Evolutionary conservation across 2,888 invertebrate genomes (phyloP).

Genomic region (Dichetophora obliterata): DNA sequence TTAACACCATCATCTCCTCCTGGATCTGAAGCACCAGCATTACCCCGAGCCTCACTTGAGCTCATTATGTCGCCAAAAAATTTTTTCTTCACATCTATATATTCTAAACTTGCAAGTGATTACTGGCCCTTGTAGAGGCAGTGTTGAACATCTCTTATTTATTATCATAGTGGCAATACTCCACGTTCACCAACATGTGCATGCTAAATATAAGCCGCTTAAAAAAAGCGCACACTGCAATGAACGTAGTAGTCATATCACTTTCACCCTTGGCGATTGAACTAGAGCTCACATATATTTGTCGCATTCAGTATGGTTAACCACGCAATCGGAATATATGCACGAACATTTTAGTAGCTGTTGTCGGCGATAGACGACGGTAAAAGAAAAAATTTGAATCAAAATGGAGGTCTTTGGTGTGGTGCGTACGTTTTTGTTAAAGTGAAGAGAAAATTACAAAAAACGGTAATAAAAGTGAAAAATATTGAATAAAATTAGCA

Average conservation of each 20-base stretch:
- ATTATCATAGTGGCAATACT: background rate
- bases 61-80: no score
- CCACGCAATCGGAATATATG: slow-evolving; percentile 17
- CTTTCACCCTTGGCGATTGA: background rate
- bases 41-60: no score
- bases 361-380: slow-evolving; percentile 47
- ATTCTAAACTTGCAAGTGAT: no score
- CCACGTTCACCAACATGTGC: background rate
- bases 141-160: no score
- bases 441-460: slow-evolving; percentile 66
- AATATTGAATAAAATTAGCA: slow-evolving; percentile 57
- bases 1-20: no score
- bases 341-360: slow-evolving; percentile 42
- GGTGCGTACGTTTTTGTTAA: slow-evolving; percentile 69
- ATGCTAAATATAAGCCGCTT: slow-evolving; percentile 26
- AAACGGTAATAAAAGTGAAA: slow-evolving; percentile 65
- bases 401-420: slow-evolving; percentile 71
- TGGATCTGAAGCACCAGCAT: no score
- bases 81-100: no score
- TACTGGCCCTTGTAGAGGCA: no score
- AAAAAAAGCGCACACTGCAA: slow-evolving; percentile 20
- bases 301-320: slow-evolving; percentile 27
- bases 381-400: slow-evolving; percentile 62
- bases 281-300: background rate
- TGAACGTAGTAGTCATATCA: background rate